Evolutionary conservation across 2,113 vertebrate genomes (phyloP), one percentile per base, ranked within the genome.

Genomic region (Chlamydotis undulata): DNA sequence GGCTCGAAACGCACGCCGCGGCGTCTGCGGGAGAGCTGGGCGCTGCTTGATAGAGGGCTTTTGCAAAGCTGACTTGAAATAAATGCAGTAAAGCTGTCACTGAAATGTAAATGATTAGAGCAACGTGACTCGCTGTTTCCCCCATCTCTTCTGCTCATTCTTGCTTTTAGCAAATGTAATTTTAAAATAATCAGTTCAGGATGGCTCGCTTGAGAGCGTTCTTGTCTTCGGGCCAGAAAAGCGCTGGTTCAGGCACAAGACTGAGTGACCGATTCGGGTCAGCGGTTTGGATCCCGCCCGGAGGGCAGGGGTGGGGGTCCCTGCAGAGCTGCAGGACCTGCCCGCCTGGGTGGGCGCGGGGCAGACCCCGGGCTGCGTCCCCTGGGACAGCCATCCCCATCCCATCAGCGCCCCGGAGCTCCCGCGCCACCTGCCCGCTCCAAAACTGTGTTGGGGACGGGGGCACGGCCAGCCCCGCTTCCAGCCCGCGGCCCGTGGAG

Each of bases 11-110:
- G 11, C 28, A 4, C 6, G 22, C 71, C 68, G 45, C 45, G 13
- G 55, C 5, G 12, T 24, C 74, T 33, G n/a, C 19, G 76, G 71
- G 64, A 78, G 43, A 69, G 71, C 75, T 65, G 52, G 12, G 49
- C 31, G 1, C n/a, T 10, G 31, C 89, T 65, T 89, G 63, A 91
- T 83, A 61, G 75, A 92, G 85, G 74, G 65, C n/a, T 92, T 63
- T 53, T 85, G 64, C 76, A 88, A 94, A 96, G 80, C 91, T 83
- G 83, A 57, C 87, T 92, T 76, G 91, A 89, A 96, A 86, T 39
- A 60, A 88, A 68, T 33, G 93, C 73, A 83, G 76, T 86, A 76
- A 95, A 92, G 43, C 90, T 96, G 89, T 76, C 91, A 70, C 64
- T 91, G 93, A 88, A 80, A 88, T 65, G 55, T 92, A 91, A 86